Evolutionary conservation across 2,888 invertebrate species (phyloP), one percentile per base, ranked within the genome.

Genomic region (Agriotes lineatus): DNA sequence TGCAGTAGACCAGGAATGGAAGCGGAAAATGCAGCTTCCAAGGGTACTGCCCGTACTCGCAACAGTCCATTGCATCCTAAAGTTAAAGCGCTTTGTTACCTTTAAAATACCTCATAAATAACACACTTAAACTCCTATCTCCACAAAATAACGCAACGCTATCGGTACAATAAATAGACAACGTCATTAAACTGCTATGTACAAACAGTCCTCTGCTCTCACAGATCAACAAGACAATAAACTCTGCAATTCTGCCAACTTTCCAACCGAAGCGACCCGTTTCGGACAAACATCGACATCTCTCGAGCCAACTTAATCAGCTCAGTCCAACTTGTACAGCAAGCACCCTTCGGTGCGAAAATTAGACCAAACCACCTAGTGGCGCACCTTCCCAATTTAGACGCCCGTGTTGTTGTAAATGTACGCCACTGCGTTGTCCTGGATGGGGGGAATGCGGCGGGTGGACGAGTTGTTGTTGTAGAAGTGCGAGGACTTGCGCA

Each of bases 401-500:
- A 92, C 92, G 48, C 92, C 92, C n/a, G 91, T 91, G 82, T 92
- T 91, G 80, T 92, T 92, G 84, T 89, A 90, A 67, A 90, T 90
- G 74, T 85, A 85, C n/a, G 84, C 82, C 2, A 85, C 84, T 10
- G 83, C 81, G 65, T 79, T 79, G 58, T 84, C 83, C 30, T 81
- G 78, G 4, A 78, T 73, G 75, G 86, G 80, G 74, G 86, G 76
- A 37, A 82, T 72, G 78, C 82, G 73, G 80, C 85, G 84, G 63
- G 85, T 87, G 48, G 87, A 87, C 18, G 87, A 87, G 72, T 82
- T 86, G 79, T 88, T 87, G 80, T 92, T 92, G 77, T 93, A 93
- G 83, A 94, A 94, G 81, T 94, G 94, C 75, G 94, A 94, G 12
- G 94, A 94, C 80, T 94, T 94, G 75, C 94, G 87, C 81, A 93